Evolutionary conservation across 2,797 vertebrate genomes (phyloP).

Genomic region (Chromobotia macracanthus): DNA sequence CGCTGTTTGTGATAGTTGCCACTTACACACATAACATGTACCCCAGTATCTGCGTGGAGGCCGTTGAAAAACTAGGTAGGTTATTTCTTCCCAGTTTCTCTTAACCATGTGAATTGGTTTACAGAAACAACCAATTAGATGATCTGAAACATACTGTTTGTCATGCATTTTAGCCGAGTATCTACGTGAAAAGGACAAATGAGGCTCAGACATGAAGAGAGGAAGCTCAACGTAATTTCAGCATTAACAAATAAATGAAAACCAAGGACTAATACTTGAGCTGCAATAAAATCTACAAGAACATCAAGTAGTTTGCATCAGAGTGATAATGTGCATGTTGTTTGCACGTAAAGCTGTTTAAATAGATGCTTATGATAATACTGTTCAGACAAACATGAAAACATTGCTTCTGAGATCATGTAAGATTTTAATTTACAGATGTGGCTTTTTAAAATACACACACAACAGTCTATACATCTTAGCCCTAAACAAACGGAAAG

Average conservation of each 20-base stretch:
- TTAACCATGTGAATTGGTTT: neutral
- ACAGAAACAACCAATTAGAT: neutral
- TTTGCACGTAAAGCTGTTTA: no score
- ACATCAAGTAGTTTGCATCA: conserved; percentile 11
- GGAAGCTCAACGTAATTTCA: neutral
- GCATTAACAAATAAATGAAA: neutral
- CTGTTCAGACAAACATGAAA: conserved; percentile 5
- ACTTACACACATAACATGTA: conserved; percentile 77
- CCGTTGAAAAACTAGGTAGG: conserved; percentile 79
- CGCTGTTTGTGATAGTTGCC: conserved; percentile 70
- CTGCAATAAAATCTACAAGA: neutral
- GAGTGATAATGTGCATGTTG: no score
- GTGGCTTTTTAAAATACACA: conserved; percentile 40
- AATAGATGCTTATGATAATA: neutral
- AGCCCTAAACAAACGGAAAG: conserved; percentile 18
- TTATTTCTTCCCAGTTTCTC: neutral
- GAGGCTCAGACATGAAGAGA: conserved; percentile 26
- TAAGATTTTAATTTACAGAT: conserved; percentile 51
- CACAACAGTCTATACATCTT: conserved; percentile 23
- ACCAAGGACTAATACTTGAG: neutral
- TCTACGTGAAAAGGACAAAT: conserved; percentile 59
- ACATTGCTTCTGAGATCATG: conserved; percentile 12
- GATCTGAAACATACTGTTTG: neutral
- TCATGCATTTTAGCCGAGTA: conserved; percentile 54
- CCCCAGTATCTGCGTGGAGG: conserved; percentile 80